Conservation (phyloP, 2,797 vertebrate genomes). For the Poeciliopsis gracilis region DNA sequence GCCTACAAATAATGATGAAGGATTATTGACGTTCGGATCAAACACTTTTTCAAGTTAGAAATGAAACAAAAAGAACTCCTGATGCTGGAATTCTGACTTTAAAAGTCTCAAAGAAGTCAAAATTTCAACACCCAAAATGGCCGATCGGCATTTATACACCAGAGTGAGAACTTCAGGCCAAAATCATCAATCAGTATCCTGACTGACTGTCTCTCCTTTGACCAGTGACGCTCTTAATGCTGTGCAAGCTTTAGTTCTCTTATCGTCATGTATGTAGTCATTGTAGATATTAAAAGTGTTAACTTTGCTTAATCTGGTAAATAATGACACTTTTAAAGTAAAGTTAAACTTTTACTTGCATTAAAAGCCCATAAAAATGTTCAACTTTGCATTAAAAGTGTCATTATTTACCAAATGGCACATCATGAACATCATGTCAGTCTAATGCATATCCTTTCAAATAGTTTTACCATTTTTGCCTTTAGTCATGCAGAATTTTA, state of each 20-base stretch:
- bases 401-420: too few species aligned
- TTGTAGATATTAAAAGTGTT: too few species aligned
- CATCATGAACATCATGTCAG: too few species aligned
- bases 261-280: not conserved
- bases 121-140: not conserved
- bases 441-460: too few species aligned
- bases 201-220: not conserved
- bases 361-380: too few species aligned
- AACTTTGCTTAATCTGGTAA: too few species aligned
- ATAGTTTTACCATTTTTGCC: too few species aligned
- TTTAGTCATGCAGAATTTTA: too few species aligned
- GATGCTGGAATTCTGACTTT: not conserved
- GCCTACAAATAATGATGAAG: not conserved
- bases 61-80: not conserved
- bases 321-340: too few species aligned
- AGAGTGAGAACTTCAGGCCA: not conserved
- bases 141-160: not conserved
- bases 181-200: not conserved
- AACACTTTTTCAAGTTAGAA: not conserved
- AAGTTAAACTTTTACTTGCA: too few species aligned
- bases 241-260: not conserved
- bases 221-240: not conserved
- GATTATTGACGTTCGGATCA: not conserved
- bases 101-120: not conserved
- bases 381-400: too few species aligned